These are phyloP conservation scores for Speoplatyrhinus poulsoni DNA, from an alignment of 2,113 vertebrate species.

Conservation along the genomic window DNA sequence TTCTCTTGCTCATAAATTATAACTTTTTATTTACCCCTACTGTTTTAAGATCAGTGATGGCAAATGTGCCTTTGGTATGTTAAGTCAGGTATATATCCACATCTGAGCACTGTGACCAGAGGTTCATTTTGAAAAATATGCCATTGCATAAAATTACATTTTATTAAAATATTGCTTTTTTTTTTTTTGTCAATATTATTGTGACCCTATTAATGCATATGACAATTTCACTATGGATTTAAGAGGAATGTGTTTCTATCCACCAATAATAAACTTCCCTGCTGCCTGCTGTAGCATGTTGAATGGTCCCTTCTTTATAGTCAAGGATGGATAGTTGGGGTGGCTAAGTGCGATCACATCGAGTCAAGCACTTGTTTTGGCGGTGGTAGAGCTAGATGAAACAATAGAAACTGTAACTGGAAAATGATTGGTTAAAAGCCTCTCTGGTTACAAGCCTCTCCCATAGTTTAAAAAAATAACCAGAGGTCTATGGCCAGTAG, in stretches of 20 bases:
- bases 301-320: not conserved
- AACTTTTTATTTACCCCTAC: constrained; percentile 34
- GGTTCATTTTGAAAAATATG: constrained; percentile 54
- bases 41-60: constrained; percentile 63
- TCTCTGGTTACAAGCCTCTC: too few relatives aligned
- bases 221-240: constrained; percentile 39
- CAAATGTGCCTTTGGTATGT: constrained; percentile 53
- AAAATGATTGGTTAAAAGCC: too few relatives aligned
- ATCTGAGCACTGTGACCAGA: constrained; percentile 91
- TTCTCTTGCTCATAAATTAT: constrained; percentile 22
- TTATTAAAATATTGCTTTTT: constrained; percentile 41
- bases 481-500: too few relatives aligned
- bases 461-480: too few relatives aligned
- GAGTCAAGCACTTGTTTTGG: too few relatives aligned
- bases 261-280: constrained; percentile 75
- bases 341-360: too few relatives aligned
- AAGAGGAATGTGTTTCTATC: constrained; percentile 60
- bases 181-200: constrained; percentile 38
- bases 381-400: too few relatives aligned
- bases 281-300: constrained; percentile 66
- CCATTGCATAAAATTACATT: constrained; percentile 50
- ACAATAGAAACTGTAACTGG: too few relatives aligned
- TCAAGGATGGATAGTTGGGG: not conserved
- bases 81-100: constrained; percentile 62
- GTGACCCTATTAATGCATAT: constrained; percentile 59